These are phyloP conservation scores for Pipistrellus pipistrellus DNA, from an alignment of 2,797 vertebrate species.

Conservation along the genomic window DNA sequence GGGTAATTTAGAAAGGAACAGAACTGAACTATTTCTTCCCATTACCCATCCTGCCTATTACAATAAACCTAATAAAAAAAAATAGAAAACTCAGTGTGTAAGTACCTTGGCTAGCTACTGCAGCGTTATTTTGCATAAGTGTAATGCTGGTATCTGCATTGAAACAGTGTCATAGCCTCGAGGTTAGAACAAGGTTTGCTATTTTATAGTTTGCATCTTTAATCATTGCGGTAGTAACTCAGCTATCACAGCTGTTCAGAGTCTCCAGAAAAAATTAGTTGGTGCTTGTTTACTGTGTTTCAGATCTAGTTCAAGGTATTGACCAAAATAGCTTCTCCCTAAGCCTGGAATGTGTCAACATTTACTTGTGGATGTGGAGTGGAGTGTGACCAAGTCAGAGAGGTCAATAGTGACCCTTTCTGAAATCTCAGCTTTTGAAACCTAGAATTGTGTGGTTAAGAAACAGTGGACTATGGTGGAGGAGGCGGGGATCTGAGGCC, in stretches of 20 bases:
- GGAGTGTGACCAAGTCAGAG: not conserved
- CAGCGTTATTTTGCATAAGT: not conserved
- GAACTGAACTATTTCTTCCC: not conserved
- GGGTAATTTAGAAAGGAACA: conserved; percentile 54
- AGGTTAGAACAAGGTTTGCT: not conserved
- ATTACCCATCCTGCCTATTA: not conserved
- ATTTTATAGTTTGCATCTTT: not conserved
- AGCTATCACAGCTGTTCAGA: conserved; percentile 5
- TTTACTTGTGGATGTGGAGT: not conserved
- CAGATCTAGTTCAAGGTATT: not conserved
- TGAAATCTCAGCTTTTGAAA: not conserved
- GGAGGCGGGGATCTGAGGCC: not conserved
- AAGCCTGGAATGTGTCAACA: not conserved
- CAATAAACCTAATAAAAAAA: conserved; percentile 2
- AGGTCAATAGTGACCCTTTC: not conserved
- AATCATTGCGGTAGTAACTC: conserved; percentile 6
- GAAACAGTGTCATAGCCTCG: not conserved
- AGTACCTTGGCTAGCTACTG: not conserved
- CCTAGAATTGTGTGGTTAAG: not conserved
- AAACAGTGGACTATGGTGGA: not conserved
- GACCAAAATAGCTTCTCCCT: not conserved
- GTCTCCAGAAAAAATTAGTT: conserved; percentile 39
- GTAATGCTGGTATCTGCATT: not conserved
- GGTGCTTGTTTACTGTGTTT: conserved; percentile 16
- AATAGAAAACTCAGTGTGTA: not conserved